phyloP scores from a whole-genome alignment of 2,888 invertebrate genomes.

The Psylliodes chrysocephalus region DNA sequence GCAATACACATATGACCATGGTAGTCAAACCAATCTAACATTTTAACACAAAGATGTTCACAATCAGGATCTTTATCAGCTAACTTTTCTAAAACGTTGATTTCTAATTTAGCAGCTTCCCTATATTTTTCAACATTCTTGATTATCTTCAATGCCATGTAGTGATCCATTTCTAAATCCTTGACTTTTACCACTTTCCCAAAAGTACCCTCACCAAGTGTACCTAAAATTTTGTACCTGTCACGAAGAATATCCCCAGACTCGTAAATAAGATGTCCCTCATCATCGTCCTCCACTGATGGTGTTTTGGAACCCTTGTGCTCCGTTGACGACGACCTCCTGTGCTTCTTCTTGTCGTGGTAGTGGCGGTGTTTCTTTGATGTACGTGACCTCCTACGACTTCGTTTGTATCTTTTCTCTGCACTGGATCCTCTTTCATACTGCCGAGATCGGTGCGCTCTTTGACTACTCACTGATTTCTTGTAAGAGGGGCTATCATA shows the following conservation, averaged over 20 bases:
- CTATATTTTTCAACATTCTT: slow-evolving; percentile 99
- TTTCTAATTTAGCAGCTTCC: slow-evolving; percentile 98
- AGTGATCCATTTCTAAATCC: slow-evolving; percentile 93
- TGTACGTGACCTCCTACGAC: slow-evolving; percentile 84
- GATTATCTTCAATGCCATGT: slow-evolving; percentile 97
- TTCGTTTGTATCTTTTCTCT: slow-evolving; percentile 86
- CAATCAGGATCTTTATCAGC: slow-evolving; percentile 93
- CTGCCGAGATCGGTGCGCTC: slow-evolving; percentile 69
- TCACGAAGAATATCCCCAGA: slow-evolving; percentile 98
- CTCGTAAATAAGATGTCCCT: slow-evolving; percentile 99
- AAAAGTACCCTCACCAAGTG: slow-evolving; percentile 99
- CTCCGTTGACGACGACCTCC: slow-evolving; percentile 66
- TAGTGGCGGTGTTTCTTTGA: slow-evolving; percentile 74
- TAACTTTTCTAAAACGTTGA: slow-evolving; percentile 97
- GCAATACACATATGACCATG: slow-evolving; percentile 98
- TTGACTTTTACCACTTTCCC: slow-evolving; percentile 99
- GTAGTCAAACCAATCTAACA: slow-evolving; percentile 98
- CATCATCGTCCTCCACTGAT: slow-evolving; percentile 98
- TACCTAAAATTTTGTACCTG: slow-evolving; percentile 98
- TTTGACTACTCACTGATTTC: slow-evolving; percentile 70
- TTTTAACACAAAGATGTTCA: slow-evolving; percentile 93
- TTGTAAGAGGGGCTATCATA: slow-evolving; percentile 68
- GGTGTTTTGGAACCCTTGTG: slow-evolving; percentile 86
- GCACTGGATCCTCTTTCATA: slow-evolving; percentile 81
- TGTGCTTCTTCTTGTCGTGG: slow-evolving; percentile 53